phyloP scores from a whole-genome alignment of 2,797 vertebrate species.

The Euthynnus affinis region DNA sequence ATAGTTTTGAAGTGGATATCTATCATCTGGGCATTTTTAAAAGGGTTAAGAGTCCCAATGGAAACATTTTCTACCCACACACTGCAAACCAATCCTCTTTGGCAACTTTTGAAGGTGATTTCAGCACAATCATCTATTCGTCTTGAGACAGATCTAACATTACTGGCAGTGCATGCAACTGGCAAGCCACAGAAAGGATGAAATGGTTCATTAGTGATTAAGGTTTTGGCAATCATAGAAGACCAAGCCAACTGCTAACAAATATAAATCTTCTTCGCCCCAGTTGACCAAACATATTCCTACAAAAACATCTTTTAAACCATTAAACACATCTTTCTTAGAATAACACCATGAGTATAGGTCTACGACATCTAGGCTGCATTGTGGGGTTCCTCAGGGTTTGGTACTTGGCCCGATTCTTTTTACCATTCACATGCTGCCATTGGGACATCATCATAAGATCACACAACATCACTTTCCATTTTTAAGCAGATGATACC shows the following conservation, averaged over 20 bases:
- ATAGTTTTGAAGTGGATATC: neutral
- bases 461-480: too few relatives aligned
- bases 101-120: neutral
- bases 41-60: neutral
- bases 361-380: too few relatives aligned
- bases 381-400: too few relatives aligned
- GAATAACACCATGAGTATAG: too few relatives aligned
- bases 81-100: neutral
- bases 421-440: too few relatives aligned
- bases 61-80: neutral
- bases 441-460: too few relatives aligned
- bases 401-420: too few relatives aligned
- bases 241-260: neutral
- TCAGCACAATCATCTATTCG: neutral
- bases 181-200: neutral
- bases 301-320: neutral
- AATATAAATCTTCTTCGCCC: neutral
- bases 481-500: too few relatives aligned
- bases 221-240: neutral
- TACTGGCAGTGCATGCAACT: neutral
- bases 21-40: neutral
- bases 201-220: neutral
- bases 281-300: neutral
- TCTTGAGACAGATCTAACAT: neutral
- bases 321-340: neutral